A percentile compares a stretch with the other conserved stretches of the same genome.
phyloP scores from a whole-genome alignment of 2,797 vertebrate genomes.

The Streptopelia turtur region DNA sequence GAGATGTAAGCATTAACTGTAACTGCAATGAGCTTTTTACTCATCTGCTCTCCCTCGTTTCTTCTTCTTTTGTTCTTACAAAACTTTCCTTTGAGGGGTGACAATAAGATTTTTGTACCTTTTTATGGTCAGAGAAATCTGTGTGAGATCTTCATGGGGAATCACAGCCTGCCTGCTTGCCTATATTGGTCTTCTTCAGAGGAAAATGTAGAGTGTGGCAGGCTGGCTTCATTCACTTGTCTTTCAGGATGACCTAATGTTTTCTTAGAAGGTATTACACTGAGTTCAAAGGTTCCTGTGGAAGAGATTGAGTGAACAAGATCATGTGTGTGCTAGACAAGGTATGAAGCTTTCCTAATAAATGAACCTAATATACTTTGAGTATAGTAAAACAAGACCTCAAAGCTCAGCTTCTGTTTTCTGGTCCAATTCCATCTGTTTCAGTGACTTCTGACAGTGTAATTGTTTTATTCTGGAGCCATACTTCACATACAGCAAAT shows the following conservation, averaged over 20 bases:
- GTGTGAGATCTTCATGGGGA: not conserved
- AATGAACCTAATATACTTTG: not conserved
- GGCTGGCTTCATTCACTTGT: not conserved
- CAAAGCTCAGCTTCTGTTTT: not conserved
- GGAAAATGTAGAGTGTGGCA: not conserved
- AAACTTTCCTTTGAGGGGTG: not conserved
- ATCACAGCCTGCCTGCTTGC: not conserved
- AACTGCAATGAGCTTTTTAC: too few relatives aligned
- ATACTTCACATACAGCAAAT: not conserved
- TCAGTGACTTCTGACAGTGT: not conserved
- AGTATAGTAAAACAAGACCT: not conserved
- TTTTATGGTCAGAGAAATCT: not conserved
- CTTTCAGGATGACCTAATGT: not conserved
- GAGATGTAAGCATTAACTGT: not conserved
- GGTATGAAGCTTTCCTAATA: not conserved
- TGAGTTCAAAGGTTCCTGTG: not conserved
- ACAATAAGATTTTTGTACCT: not conserved
- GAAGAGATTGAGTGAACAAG: not conserved
- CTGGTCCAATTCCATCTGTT: not conserved
- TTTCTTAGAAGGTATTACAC: not conserved
- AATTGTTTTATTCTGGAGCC: not conserved
- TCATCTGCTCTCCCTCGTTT: too few relatives aligned
- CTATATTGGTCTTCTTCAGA: not conserved
- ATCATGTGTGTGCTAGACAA: not conserved
- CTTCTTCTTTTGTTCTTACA: not conserved